Evolutionary conservation across 2,888 invertebrate genomes (phyloP).

Genomic region (Drosophila setosimentum): DNA sequence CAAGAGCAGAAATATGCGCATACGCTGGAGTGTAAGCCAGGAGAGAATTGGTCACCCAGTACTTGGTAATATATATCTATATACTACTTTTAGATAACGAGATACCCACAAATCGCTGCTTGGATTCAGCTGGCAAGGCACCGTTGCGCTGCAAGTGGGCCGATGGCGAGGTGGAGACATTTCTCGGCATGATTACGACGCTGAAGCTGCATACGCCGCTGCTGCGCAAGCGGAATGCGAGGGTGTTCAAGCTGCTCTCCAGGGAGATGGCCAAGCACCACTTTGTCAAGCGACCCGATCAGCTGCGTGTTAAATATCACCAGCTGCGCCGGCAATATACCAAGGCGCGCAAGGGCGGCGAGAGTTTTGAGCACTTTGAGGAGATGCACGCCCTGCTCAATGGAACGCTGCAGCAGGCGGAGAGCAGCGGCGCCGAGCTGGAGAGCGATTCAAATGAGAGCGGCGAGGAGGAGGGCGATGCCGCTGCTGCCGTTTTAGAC

Average conservation of each 20-base stretch:
- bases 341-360: constrained; percentile 30
- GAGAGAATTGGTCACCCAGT: neutral
- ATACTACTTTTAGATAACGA: constrained; percentile 17
- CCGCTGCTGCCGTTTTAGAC: constrained; percentile 17
- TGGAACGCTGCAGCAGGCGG: constrained; percentile 7
- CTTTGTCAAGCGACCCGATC: constrained; percentile 51
- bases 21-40: constrained; percentile 34
- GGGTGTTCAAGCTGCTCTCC: constrained; percentile 57
- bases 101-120: neutral
- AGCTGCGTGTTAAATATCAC: constrained; percentile 56
- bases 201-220: constrained; percentile 52
- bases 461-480: constrained; percentile 43
- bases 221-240: constrained; percentile 47
- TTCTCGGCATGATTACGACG: constrained; percentile 44
- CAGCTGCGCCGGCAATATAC: constrained; percentile 53
- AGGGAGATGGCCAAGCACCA: constrained; percentile 49
- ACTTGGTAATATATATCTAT: neutral
- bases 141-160: constrained; percentile 50
- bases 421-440: constrained; percentile 28
- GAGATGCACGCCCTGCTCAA: constrained; percentile 45
- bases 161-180: constrained; percentile 49
- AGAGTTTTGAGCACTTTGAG: constrained; percentile 49
- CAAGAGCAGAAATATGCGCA: constrained; percentile 54
- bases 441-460: constrained; percentile 44
- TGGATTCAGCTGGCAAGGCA: neutral